Conservation (phyloP, 2,797 vertebrate genomes). For the Rhinella marina region DNA sequence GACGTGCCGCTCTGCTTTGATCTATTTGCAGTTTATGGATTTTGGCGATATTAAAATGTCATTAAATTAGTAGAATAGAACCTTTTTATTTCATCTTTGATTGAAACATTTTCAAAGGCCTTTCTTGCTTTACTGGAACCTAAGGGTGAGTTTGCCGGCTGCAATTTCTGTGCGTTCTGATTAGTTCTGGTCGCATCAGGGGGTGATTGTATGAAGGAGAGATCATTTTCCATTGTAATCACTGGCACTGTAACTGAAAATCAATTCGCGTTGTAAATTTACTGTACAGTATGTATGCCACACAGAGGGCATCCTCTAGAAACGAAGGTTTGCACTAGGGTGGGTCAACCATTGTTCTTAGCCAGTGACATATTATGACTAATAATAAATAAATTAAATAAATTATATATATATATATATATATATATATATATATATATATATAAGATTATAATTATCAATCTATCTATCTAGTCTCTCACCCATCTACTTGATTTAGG, state of each 20-base stretch:
- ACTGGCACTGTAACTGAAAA: not conserved
- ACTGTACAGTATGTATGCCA: not conserved
- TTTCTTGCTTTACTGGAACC: not conserved
- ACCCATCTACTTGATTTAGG: not conserved
- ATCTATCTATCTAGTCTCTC: not conserved
- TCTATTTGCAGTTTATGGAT: not conserved
- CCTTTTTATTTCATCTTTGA: not conserved
- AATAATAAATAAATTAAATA: too few relatives aligned
- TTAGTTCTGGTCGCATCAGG: not conserved
- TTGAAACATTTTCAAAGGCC: not conserved
- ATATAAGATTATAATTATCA: not conserved
- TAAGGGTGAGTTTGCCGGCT: not conserved
- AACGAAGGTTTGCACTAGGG: not conserved
- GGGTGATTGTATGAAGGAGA: not conserved
- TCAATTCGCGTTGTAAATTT: not conserved
- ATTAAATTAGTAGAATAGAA: not conserved
- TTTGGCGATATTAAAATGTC: conserved; percentile 9
- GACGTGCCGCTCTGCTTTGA: not conserved
- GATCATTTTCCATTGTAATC: not conserved
- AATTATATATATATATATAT: too few relatives aligned
- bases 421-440: too few relatives aligned
- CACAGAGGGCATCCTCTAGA: not conserved
- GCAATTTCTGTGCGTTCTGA: not conserved
- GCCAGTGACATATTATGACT: too few relatives aligned
- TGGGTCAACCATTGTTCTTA: too few relatives aligned